phyloP scores from a whole-genome alignment of 2,888 invertebrate genomes.

The Pilophorus perplexus region DNA sequence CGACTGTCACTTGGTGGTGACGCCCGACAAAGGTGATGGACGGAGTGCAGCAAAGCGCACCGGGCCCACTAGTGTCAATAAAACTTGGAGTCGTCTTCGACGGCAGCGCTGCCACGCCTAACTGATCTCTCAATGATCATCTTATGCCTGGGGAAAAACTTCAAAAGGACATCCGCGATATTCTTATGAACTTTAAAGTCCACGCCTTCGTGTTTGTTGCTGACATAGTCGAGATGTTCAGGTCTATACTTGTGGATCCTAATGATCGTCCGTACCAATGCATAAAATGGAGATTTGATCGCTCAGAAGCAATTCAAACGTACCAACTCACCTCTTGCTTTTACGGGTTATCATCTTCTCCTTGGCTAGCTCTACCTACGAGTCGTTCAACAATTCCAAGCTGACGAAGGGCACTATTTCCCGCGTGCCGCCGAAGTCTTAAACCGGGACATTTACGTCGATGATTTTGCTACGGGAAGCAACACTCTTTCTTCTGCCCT shows the following conservation, averaged over 20 bases:
- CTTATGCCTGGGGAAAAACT: slow-evolving; percentile 14
- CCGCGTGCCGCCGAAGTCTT: slow-evolving; percentile 44
- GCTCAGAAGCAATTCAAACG: not conserved
- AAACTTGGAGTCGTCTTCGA: slow-evolving; percentile 38
- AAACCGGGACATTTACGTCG: slow-evolving; percentile 47
- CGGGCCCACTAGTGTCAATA: no score
- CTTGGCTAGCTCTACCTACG: slow-evolving; percentile 19
- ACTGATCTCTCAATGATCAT: slow-evolving; percentile 32
- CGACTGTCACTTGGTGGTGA: no score
- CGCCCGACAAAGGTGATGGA: no score
- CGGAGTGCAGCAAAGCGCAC: no score
- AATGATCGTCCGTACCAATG: slow-evolving; percentile 9
- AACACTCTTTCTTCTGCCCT: slow-evolving; percentile 44
- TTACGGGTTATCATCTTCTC: slow-evolving; percentile 20
- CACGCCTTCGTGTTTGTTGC: slow-evolving; percentile 16
- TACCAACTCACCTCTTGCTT: slow-evolving; percentile 13
- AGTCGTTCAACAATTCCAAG: slow-evolving; percentile 46
- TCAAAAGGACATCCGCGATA: slow-evolving; percentile 28
- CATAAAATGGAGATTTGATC: slow-evolving; percentile 9
- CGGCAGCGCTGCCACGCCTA: not conserved
- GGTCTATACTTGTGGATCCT: slow-evolving; percentile 11
- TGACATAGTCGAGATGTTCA: slow-evolving; percentile 31
- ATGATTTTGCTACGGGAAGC: slow-evolving; percentile 48
- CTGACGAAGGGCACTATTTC: slow-evolving; percentile 42
- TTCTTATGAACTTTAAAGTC: slow-evolving; percentile 7